A percentile compares a stretch with the other conserved stretches of the same genome.
Conservation (phyloP, 1,140 invertebrate genomes). For the Phthorimaea operculella region DNA sequence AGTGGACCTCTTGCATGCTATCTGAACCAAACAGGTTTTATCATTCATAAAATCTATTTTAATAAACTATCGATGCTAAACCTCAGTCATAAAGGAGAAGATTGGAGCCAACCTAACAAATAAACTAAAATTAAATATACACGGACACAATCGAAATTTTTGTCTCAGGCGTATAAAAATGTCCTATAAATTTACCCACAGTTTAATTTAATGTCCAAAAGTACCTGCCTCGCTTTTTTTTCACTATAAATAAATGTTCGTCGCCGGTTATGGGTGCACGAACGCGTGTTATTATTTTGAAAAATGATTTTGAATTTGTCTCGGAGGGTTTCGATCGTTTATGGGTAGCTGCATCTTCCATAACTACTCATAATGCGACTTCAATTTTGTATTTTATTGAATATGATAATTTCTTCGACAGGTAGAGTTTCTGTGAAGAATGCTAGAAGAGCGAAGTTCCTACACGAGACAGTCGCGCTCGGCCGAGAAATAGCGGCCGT, state of each 20-base stretch:
- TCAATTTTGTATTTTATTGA: background rate
- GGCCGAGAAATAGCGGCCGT: background rate
- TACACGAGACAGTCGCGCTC: background rate
- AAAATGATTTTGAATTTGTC: slow-evolving; percentile 60
- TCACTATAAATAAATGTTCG: slow-evolving; percentile 62
- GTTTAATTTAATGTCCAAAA: slow-evolving; percentile 67
- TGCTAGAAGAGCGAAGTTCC: background rate
- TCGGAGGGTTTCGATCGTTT: slow-evolving; percentile 15
- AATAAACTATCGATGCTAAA: slow-evolving; percentile 60
- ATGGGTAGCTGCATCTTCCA: background rate
- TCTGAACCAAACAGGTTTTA: slow-evolving; percentile 38
- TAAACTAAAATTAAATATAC: slow-evolving; percentile 68
- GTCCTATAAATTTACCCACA: slow-evolving; percentile 67
- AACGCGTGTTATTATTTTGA: slow-evolving; percentile 61
- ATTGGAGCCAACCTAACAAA: slow-evolving; percentile 58
- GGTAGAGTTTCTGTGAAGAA: background rate
- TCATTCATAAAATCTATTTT: slow-evolving; percentile 61
- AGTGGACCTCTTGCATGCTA: slow-evolving; percentile 15
- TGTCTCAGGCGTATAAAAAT: slow-evolving; percentile 66
- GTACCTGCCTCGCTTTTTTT: slow-evolving; percentile 61
- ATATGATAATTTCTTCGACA: background rate
- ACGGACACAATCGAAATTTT: slow-evolving; percentile 65
- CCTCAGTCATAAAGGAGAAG: slow-evolving; percentile 53
- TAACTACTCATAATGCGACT: background rate
- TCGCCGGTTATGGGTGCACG: slow-evolving; percentile 55